Evolutionary conservation across 2,797 vertebrate genomes (phyloP).

Genomic region (Cyclopterus lumpus): DNA sequence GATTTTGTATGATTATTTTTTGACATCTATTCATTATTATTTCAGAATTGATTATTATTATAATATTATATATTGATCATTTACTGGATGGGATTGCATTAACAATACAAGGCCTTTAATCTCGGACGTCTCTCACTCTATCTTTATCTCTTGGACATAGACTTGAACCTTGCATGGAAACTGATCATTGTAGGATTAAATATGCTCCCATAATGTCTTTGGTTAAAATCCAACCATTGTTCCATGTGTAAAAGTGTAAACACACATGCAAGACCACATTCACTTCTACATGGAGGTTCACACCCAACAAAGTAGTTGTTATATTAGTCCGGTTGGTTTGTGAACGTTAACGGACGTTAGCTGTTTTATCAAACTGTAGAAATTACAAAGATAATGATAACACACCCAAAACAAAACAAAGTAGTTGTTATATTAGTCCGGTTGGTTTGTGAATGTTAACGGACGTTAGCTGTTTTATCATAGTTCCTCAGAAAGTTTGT

Average conservation of each 20-base stretch:
- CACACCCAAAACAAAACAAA: conserved; percentile 9
- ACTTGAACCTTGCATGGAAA: not conserved
- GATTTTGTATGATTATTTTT: not conserved
- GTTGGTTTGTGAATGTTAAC: conserved; percentile 19
- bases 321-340: not conserved
- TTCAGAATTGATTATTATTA: not conserved
- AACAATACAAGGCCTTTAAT: not conserved
- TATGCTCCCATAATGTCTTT: not conserved
- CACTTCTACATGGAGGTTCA: not conserved
- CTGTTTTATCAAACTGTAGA: conserved; percentile 56
- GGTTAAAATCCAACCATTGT: conserved; percentile 3
- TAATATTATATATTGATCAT: not conserved
- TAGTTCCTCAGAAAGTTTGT: conserved; percentile 69
- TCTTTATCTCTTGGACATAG: not conserved
- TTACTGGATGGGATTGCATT: not conserved
- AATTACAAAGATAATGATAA: no score
- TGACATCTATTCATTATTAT: not conserved
- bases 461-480: conserved; percentile 48
- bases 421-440: not conserved
- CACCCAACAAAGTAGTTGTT: conserved; percentile 15
- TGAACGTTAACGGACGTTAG: conserved; percentile 36
- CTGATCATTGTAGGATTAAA: not conserved
- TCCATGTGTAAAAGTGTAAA: not conserved
- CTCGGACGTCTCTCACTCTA: not conserved
- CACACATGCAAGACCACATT: not conserved